A percentile compares a stretch with the other conserved stretches of the same genome.
These are phyloP conservation scores for Pyrgus malvae DNA, from an alignment of 2,888 invertebrate genomes.

Conservation along the genomic window DNA sequence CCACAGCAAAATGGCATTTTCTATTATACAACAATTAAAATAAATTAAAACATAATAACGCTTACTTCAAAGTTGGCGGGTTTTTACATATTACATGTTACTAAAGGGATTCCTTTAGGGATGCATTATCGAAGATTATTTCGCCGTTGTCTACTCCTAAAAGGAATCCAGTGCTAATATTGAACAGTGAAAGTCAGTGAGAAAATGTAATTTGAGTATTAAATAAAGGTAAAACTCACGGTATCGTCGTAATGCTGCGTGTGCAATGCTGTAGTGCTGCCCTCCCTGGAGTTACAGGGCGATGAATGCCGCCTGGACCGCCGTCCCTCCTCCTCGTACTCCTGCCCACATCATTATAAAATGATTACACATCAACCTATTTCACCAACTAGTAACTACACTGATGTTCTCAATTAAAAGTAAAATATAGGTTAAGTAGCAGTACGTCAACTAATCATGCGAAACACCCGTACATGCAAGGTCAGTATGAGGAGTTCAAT, in stretches of 20 bases:
- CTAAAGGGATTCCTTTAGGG: too few species aligned
- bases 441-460: constrained; percentile 3
- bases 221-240: constrained; percentile 62
- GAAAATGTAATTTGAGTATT: neutral
- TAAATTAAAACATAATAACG: too few species aligned
- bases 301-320: constrained; percentile 85
- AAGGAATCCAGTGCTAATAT: too few species aligned
- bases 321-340: constrained; percentile 85
- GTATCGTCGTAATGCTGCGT: constrained; percentile 83
- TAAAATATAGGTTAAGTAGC: neutral
- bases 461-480: constrained; percentile 37
- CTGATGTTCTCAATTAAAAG: too few species aligned
- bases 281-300: constrained; percentile 86
- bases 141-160: too few species aligned
- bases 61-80: too few species aligned
- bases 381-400: too few species aligned
- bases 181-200: too few species aligned
- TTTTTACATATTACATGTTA: too few species aligned
- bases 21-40: too few species aligned
- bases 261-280: constrained; percentile 84
- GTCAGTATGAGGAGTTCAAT: constrained; percentile 34
- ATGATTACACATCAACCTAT: neutral
- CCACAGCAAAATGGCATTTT: too few species aligned
- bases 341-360: constrained; percentile 67
- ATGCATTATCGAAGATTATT: too few species aligned